Conservation (phyloP, 2,113 vertebrate genomes). For the Brachyistius frenatus region DNA sequence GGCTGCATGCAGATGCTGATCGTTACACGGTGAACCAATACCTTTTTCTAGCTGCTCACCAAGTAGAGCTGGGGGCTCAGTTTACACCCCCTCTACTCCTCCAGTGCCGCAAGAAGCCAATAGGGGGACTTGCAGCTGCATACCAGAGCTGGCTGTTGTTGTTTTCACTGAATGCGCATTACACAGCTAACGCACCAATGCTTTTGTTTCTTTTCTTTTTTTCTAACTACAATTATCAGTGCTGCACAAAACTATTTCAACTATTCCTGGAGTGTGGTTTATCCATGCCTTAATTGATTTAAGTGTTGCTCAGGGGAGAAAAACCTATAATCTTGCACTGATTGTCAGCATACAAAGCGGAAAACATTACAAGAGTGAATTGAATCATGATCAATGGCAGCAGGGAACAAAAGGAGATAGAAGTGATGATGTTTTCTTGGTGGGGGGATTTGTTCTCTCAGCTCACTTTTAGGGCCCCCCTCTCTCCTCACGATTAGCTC, state of each 20-base stretch:
- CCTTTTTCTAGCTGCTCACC: conserved; percentile 22
- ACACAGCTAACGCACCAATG: conserved; percentile 6
- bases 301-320: conserved; percentile 17
- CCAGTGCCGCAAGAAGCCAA: conserved; percentile 10
- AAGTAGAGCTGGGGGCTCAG: conserved; percentile 21
- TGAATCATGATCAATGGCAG: conserved; percentile 66
- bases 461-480: conserved; percentile 71
- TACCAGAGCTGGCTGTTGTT: conserved; percentile 34
- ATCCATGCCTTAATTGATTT: neutral
- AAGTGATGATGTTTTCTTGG: conserved; percentile 74
- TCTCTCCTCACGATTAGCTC: conserved; percentile 33
- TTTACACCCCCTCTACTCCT: neutral
- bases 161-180: conserved; percentile 35
- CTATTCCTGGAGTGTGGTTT: neutral
- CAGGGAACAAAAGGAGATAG: conserved; percentile 74
- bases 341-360: conserved; percentile 30
- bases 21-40: conserved; percentile 28
- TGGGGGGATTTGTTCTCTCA: conserved; percentile 49
- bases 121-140: conserved; percentile 39
- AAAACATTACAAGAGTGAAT: neutral
- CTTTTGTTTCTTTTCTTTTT: neutral
- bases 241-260: conserved; percentile 16
- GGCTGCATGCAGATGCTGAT: conserved; percentile 26
- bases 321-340: neutral
- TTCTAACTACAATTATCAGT: neutral